phyloP scores from a whole-genome alignment of 2,113 vertebrate genomes.

The Noctilio leporinus region DNA sequence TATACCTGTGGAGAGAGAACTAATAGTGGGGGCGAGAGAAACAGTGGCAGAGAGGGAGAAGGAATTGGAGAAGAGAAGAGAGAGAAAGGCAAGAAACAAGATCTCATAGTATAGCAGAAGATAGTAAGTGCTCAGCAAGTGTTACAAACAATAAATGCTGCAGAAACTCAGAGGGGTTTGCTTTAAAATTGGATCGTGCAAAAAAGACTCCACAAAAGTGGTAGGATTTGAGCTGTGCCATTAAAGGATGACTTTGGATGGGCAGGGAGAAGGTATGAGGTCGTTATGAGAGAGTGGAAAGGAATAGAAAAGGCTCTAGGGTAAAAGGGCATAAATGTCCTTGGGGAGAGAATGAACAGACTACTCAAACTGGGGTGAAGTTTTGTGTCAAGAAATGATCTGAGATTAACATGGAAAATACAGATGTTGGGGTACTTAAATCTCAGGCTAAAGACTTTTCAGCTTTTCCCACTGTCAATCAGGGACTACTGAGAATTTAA shows the following conservation, averaged over 20 bases:
- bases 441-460: not conserved
- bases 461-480: not conserved
- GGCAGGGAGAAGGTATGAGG: not conserved
- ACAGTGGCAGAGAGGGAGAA: not conserved
- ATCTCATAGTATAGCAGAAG: not conserved
- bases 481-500: not conserved
- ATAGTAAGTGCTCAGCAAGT: not conserved
- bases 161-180: not conserved
- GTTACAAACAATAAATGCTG: not conserved
- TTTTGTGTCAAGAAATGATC: not conserved
- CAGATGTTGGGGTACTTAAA: not conserved
- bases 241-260: not conserved
- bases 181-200: not conserved
- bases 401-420: not conserved
- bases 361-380: not conserved
- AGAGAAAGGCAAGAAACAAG: not conserved
- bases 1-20: not conserved
- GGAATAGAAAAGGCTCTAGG: not conserved
- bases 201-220: not conserved
- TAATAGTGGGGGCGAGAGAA: not conserved
- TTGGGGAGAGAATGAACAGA: not conserved
- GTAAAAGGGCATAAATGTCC: not conserved
- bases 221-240: not conserved
- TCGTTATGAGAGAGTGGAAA: not conserved
- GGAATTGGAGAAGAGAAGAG: not conserved